Evolutionary conservation across 2,113 vertebrate genomes (phyloP), one percentile per base, ranked within the genome.

Genomic region (Mionectes macconnelli): DNA sequence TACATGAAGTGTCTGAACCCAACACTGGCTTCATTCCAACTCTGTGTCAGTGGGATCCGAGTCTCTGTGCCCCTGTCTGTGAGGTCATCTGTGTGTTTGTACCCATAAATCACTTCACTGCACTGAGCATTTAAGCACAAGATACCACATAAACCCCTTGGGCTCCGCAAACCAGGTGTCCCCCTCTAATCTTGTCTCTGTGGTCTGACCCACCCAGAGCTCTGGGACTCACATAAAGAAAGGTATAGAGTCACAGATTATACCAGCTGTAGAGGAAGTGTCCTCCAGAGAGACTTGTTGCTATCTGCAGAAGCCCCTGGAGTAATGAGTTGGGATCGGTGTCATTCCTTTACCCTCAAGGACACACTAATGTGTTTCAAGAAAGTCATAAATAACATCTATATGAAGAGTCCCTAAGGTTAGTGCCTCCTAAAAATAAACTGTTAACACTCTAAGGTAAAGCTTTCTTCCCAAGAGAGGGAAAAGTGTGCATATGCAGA

Each of bases 321-420:
- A 79, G 77, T 33, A 40, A 63, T 69, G 91, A 84, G 28, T 45
- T 31, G 2, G 3, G 53, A 57, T 20, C 16, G 0, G 14, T 75
- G 80, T 89, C 62, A 50, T 53, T 93, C 31, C 57, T 62, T 11
- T 55, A 52, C 47, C 35, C 28, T 74, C 91, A 94, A 94, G 93
- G 81, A 89, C 87, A 79, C 42, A 31, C 11, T 57, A 35, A 67
- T 77, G 37, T 57, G 19, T 42, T 86, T 88, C 55, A 83, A 94
- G 59, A 68, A 88, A 49, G 42, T 27, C 52, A 52, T 81, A 93
- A 96, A 94, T 90, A 96, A 81, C 33, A 49, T 13, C 7, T 13
- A 18, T 47, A 57, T 53, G 67, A 90, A 49, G 10, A 84, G 10
- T 25, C 20, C 21, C 22, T 52, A 90, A 74, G 52, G 89, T 86